phyloP scores from a whole-genome alignment of 2,113 vertebrate species.

The Anoplopoma fimbria region DNA sequence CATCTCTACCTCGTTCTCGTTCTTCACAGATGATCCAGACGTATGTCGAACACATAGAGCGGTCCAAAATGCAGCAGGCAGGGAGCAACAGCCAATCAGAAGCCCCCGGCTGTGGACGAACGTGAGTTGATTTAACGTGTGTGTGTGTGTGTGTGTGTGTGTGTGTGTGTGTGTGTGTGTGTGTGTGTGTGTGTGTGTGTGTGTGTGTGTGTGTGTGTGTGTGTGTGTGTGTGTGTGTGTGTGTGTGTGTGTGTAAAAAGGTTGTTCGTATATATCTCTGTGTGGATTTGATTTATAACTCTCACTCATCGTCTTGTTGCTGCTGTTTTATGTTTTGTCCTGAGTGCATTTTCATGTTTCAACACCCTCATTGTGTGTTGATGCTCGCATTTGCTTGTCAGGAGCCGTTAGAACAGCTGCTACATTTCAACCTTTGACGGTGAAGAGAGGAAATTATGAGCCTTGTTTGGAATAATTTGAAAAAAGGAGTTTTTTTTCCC shows the following conservation, averaged over 20 bases:
- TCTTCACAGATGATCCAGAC: conserved; percentile 96
- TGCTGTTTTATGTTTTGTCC: conserved; percentile 29
- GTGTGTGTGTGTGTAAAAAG: background rate
- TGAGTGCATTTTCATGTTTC: conserved; percentile 11
- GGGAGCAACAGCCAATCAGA: conserved; percentile 92
- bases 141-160: too few relatives aligned
- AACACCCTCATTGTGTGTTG: conserved; percentile 17
- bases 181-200: too few relatives aligned
- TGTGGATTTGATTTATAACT: background rate
- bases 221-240: too few relatives aligned
- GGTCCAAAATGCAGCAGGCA: conserved; percentile 94
- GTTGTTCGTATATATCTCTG: background rate
- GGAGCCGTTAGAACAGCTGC: conserved; percentile 31
- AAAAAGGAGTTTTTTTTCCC: background rate
- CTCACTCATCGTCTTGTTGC: conserved; percentile 15
- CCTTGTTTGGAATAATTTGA: conserved; percentile 13
- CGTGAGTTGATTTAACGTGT: conserved; percentile 82
- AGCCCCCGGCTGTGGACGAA: conserved; percentile 88
- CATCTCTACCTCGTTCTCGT: background rate
- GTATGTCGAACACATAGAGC: conserved; percentile 96
- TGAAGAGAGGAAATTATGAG: conserved; percentile 13
- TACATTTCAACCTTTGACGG: background rate
- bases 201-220: too few relatives aligned
- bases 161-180: too few relatives aligned
- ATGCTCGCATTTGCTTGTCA: conserved; percentile 20